Evolutionary conservation across 2,113 vertebrate species (phyloP).

Genomic region (Nesoenas mayeri): DNA sequence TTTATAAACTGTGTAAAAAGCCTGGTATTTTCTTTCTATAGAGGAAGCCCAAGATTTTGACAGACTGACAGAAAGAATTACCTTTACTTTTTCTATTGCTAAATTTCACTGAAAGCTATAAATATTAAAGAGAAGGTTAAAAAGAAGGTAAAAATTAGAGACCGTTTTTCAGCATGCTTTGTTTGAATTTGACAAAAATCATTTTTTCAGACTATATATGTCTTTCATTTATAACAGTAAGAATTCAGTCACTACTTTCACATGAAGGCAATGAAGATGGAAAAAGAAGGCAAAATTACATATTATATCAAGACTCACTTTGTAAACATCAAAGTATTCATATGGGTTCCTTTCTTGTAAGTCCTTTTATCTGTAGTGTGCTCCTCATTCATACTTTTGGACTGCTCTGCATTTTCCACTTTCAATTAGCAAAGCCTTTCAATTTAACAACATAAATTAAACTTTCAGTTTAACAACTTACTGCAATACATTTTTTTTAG

Average conservation of each 20-base stretch:
- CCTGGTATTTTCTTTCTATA: neutral
- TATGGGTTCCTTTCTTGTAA: neutral
- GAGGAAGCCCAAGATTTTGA: neutral
- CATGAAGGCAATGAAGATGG: neutral
- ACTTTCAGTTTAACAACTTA: neutral
- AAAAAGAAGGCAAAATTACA: neutral
- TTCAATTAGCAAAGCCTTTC: neutral
- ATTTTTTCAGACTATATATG: neutral
- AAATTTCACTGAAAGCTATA: neutral
- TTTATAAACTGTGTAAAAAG: slow-evolving; percentile 25
- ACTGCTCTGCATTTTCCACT: neutral
- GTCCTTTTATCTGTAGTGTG: neutral
- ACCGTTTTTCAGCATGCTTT: neutral
- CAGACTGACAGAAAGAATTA: neutral
- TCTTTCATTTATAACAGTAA: neutral
- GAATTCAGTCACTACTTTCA: neutral
- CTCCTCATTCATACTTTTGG: neutral
- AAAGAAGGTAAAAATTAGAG: neutral
- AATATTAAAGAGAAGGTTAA: slow-evolving; percentile 13
- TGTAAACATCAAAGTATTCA: neutral
- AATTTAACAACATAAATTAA: neutral
- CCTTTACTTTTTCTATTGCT: neutral
- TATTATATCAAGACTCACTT: neutral
- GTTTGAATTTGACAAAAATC: neutral
- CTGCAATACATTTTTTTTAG: neutral